Conservation (phyloP, 2,888 invertebrate species). For the Tipula unca region DNA sequence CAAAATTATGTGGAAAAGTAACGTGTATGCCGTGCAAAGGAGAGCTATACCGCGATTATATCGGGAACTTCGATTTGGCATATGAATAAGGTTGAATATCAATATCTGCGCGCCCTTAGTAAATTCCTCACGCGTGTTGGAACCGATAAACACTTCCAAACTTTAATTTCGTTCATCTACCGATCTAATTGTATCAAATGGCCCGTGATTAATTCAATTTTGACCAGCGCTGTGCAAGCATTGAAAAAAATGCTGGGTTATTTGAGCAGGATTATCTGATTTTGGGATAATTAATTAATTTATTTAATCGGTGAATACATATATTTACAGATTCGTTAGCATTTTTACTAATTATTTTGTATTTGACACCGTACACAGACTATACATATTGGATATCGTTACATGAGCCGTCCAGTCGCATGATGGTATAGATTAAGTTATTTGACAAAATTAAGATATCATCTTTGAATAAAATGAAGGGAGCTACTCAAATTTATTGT, state of each 20-base stretch:
- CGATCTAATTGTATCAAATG: no score
- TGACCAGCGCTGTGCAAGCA: no score
- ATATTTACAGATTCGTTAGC: background rate
- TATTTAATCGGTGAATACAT: background rate
- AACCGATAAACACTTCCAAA: no score
- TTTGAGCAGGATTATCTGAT: background rate
- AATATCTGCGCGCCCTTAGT: no score
- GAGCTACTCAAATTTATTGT: background rate
- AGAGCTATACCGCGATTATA: no score
- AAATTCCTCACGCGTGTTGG: no score
- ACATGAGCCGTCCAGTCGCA: background rate
- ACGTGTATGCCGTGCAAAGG: no score
- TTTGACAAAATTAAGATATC: background rate
- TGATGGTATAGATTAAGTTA: background rate
- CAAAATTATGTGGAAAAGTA: no score
- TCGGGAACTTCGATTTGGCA: no score
- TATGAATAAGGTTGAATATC: no score
- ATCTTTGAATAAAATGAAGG: background rate
- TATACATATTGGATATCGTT: background rate
- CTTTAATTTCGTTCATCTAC: no score
- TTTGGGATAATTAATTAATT: background rate
- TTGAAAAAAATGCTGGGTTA: background rate
- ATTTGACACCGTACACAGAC: background rate
- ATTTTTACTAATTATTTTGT: background rate
- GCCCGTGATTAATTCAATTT: no score